phyloP scores from a whole-genome alignment of 2,113 vertebrate species.

The Pristiophorus japonicus region DNA sequence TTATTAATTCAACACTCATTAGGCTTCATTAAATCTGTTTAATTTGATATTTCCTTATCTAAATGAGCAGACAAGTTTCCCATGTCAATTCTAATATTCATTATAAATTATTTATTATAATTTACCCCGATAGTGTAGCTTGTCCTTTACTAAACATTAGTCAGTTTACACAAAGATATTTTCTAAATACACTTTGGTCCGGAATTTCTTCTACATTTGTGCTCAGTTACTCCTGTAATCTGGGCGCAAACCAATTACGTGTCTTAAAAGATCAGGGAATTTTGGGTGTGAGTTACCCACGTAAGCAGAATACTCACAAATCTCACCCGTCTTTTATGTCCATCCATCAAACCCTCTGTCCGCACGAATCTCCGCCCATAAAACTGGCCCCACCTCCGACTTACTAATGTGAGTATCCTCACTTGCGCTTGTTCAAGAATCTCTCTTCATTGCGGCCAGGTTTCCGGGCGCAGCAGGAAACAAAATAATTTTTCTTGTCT shows the following conservation, averaged over 20 bases:
- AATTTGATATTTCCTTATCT: neutral
- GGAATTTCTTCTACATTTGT: neutral
- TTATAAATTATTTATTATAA: neutral
- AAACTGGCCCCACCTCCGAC: neutral
- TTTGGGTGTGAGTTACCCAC: neutral
- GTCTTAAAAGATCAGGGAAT: neutral
- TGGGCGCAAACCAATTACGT: neutral
- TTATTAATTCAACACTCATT: neutral
- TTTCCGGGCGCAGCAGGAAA: neutral
- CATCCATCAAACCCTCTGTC: neutral
- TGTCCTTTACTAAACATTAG: neutral
- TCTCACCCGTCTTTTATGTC: neutral
- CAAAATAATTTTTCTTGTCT: neutral
- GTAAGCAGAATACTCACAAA: neutral
- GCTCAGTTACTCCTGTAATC: neutral
- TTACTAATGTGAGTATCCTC: neutral
- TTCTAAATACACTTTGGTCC: neutral
- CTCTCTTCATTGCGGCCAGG: no score
- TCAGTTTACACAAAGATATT: neutral
- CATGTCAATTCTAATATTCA: neutral
- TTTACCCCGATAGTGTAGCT: neutral
- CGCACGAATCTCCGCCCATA: neutral
- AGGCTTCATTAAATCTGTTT: neutral
- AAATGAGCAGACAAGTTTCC: neutral
- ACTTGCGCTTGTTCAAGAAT: neutral